Conservation (phyloP, 2,888 invertebrate species). For the Hymenopus coronatus region DNA sequence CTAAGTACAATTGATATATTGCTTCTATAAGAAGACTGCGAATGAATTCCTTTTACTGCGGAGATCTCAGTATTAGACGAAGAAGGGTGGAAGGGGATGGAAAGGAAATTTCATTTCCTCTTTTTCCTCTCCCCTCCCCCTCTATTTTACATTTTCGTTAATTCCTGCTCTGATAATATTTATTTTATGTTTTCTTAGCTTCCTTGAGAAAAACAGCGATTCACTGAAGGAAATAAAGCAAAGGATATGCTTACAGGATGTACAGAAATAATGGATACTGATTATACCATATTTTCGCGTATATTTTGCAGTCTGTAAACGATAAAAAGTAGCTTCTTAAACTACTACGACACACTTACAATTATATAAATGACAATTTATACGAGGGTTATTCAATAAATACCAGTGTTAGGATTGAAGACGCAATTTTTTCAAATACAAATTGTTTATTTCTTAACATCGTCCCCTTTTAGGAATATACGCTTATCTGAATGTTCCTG, state of each 20-base stretch:
- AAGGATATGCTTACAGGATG: not conserved
- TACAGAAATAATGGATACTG: too few species aligned
- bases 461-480: too few species aligned
- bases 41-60: not conserved
- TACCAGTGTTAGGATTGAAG: too few species aligned
- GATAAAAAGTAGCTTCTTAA: too few species aligned
- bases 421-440: too few species aligned
- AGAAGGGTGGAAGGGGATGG: not conserved
- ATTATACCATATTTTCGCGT: too few species aligned
- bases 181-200: not conserved
- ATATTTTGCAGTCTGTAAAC: too few species aligned
- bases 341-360: too few species aligned
- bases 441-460: too few species aligned
- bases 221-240: not conserved
- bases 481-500: too few species aligned
- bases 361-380: too few species aligned
- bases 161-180: not conserved
- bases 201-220: not conserved
- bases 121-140: not conserved
- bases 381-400: too few species aligned
- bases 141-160: not conserved
- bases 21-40: not conserved
- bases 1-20: not conserved
- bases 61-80: not conserved
- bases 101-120: not conserved